Evolutionary conservation across 2,797 vertebrate genomes (phyloP).

Genomic region (Ciconia nigra): DNA sequence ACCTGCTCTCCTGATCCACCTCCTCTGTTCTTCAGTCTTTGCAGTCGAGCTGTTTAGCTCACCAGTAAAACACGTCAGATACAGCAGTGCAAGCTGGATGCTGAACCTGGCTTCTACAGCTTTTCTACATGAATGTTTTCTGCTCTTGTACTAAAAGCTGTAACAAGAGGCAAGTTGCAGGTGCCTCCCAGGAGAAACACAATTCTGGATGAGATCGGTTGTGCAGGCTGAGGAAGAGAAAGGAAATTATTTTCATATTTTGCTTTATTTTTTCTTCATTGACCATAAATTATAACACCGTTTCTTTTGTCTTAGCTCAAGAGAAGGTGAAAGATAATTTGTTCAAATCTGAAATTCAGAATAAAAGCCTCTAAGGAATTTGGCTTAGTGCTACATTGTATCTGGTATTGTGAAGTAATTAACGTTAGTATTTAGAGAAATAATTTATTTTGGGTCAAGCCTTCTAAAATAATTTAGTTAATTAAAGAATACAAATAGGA

Average conservation of each 20-base stretch:
- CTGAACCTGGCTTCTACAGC: not conserved
- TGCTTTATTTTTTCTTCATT: not conserved
- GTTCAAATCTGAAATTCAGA: not conserved
- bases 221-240: not conserved
- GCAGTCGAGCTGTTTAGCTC: not conserved
- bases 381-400: not conserved
- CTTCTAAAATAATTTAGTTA: not conserved
- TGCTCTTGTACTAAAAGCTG: not conserved
- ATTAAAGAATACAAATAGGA: not conserved
- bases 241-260: not conserved
- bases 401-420: not conserved
- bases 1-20: not conserved
- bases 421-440: not conserved
- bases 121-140: not conserved
- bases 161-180: not conserved
- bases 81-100: not conserved
- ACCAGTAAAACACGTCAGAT: not conserved
- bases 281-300: not conserved
- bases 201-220: not conserved
- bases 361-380: not conserved
- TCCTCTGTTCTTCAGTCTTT: not conserved
- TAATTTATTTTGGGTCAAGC: not conserved
- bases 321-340: not conserved
- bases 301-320: not conserved
- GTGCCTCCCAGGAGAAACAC: not conserved